Evolutionary conservation across 2,888 invertebrate species (phyloP).

Genomic region (Yponomeuta plumbellus): DNA sequence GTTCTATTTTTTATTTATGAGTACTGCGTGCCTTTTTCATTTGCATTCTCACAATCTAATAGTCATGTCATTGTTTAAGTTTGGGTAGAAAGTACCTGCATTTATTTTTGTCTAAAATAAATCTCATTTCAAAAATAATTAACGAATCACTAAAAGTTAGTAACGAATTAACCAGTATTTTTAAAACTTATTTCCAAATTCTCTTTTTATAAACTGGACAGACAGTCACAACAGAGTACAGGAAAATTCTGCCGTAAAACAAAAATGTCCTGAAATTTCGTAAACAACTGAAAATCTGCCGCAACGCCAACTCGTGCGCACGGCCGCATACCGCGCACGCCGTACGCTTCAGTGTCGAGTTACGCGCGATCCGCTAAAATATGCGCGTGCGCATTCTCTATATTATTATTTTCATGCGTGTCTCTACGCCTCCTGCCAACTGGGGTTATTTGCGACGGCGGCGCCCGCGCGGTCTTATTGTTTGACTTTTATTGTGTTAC

Average conservation of each 20-base stretch:
- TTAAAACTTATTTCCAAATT: too few relatives aligned
- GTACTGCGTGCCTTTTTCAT: too few relatives aligned
- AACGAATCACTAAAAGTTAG: too few relatives aligned
- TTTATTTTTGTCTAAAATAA: too few relatives aligned
- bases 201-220: too few relatives aligned
- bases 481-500: neutral
- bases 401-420: slow-evolving; percentile 2
- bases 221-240: neutral
- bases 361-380: neutral
- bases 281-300: neutral
- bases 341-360: neutral
- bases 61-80: too few relatives aligned
- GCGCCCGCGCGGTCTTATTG: neutral
- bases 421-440: slow-evolving; percentile 1
- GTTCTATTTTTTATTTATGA: too few relatives aligned
- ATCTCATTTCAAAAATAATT: too few relatives aligned
- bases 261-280: neutral
- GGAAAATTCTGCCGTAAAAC: neutral
- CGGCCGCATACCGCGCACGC: neutral
- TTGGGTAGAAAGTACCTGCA: too few relatives aligned
- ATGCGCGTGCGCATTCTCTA: neutral
- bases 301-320: neutral
- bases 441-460: neutral
- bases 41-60: too few relatives aligned
- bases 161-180: too few relatives aligned